Evolutionary conservation across 2,113 vertebrate species (phyloP), one percentile per base, ranked within the genome.

Genomic region (Dicentrarchus labrax): DNA sequence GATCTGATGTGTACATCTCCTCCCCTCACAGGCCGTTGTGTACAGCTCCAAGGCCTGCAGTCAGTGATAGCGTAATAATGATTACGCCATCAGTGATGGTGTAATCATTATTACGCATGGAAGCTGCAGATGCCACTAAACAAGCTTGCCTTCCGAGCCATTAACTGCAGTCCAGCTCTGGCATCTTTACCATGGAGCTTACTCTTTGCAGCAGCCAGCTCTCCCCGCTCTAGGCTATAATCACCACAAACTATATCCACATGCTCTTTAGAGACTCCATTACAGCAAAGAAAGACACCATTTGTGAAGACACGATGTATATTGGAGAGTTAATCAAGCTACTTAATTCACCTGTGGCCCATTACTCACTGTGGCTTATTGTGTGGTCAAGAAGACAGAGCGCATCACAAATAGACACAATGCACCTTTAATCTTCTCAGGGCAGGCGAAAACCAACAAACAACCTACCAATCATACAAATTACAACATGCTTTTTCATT

Each of bases 271-370:
- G 69, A 86, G 72, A 90, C 73, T 85, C 72, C 66, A 90, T 92
- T 88, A 83, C 59, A 76, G 74, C 54, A 81, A 84, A 84, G 69
- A 80, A 86, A 89, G 75, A 86, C 68, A 88, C 54, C 54, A 86
- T 89, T 91, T 89, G 84, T 79, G 82, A 76, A 82, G 90, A 77
- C 81, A 83, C 11, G 8, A 53, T 88, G 88, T 79, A 89, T 87
- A 87, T 77, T 86, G 88, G 81, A 85, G 85, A 90, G 86, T 90
- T 90, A 90, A 92, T 93, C 83, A 90, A 86, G 86, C 79, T 50
- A 76, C 80, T 86, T 88, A 86, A 89, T 91, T 92, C 84, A 64
- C 86, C 85, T 4, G 21, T 19, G 80, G 76, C 76, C 80, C 84
- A 88, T 89, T 88, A 89, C 65, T 90, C 78, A 80, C 36, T 41